A percentile compares a stretch with the other conserved stretches of the same genome.
Conservation (phyloP, 1,140 invertebrate genomes). For the Hyles vespertilio region DNA sequence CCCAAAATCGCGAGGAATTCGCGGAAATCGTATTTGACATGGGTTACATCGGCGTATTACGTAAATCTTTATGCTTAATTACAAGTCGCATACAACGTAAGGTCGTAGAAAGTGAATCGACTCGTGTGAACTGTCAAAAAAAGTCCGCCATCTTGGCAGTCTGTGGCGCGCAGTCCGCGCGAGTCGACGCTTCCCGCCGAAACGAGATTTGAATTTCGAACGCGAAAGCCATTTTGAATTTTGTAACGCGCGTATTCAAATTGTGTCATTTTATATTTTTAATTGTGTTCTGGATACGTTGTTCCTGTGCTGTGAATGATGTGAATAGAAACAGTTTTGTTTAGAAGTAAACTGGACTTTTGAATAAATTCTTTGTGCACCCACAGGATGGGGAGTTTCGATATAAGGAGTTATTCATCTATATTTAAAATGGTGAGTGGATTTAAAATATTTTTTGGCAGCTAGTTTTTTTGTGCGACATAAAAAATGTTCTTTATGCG, state of each 20-base stretch:
- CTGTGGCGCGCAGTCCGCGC: constrained; percentile 57
- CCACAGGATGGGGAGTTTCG: constrained; percentile 31
- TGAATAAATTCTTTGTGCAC: constrained; percentile 47
- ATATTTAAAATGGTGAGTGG: constrained; percentile 38
- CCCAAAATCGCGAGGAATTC: constrained; percentile 33
- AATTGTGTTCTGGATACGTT: constrained; percentile 32
- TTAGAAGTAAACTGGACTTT: constrained; percentile 20
- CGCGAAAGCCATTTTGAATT: constrained; percentile 35
- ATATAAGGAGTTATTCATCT: constrained; percentile 16
- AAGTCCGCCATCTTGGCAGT: constrained; percentile 69
- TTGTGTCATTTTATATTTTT: constrained; percentile 35
- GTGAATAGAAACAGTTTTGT: constrained; percentile 46
- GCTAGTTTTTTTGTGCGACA: too few relatives aligned
- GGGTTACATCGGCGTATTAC: constrained; percentile 63
- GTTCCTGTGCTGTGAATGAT: constrained; percentile 52
- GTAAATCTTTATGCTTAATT: constrained; percentile 71
- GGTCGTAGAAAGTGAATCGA: constrained; percentile 74
- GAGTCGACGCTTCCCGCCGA: constrained; percentile 61
- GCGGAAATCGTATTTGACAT: constrained; percentile 55
- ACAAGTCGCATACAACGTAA: constrained; percentile 67
- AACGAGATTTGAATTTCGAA: constrained; percentile 46
- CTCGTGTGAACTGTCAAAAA: constrained; percentile 72
- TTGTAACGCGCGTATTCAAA: constrained; percentile 36
- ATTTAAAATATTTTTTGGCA: not conserved
- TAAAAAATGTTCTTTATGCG: too few relatives aligned